These are phyloP conservation scores for Cheilosia urbana DNA, from an alignment of 2,888 invertebrate genomes.

Conservation along the genomic window DNA sequence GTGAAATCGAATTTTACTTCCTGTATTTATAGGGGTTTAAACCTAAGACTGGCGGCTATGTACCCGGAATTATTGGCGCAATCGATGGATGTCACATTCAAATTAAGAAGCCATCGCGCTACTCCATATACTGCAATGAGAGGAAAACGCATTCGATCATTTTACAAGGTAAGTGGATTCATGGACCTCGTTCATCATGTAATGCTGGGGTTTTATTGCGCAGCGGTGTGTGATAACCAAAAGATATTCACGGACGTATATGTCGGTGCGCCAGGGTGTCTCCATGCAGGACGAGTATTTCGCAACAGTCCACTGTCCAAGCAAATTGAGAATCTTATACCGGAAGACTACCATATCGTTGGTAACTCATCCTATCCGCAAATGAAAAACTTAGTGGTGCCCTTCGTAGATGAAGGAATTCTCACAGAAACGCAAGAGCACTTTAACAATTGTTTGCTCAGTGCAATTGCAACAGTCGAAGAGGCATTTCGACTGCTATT, in stretches of 20 bases:
- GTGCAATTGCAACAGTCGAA: background rate
- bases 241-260: slow-evolving; percentile 59
- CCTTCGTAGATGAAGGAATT: slow-evolving; percentile 5
- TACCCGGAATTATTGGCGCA: slow-evolving; percentile 57
- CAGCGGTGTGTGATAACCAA: slow-evolving; percentile 64
- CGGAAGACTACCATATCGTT: slow-evolving; percentile 59
- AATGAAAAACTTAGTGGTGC: slow-evolving; percentile 44
- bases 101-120: slow-evolving; percentile 62
- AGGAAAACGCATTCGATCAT: slow-evolving; percentile 46
- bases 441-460: slow-evolving; percentile 38
- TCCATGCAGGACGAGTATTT: slow-evolving; percentile 41
- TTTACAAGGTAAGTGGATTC: slow-evolving; percentile 36
- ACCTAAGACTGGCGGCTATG: slow-evolving; percentile 44
- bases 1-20: background rate
- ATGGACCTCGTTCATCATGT: no score
- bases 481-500: slow-evolving; percentile 39
- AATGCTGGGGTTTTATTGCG: no score
- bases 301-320: slow-evolving; percentile 58
- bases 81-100: slow-evolving; percentile 59
- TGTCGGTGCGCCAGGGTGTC: slow-evolving; percentile 56
- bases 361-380: slow-evolving; percentile 27
- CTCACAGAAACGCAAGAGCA: slow-evolving; percentile 25
- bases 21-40: slow-evolving; percentile 43
- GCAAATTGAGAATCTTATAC: slow-evolving; percentile 21
- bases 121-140: slow-evolving; percentile 57